Evolutionary conservation across 2,113 vertebrate genomes (phyloP), one percentile per base, ranked within the genome.

Genomic region (Silurus asotus): DNA sequence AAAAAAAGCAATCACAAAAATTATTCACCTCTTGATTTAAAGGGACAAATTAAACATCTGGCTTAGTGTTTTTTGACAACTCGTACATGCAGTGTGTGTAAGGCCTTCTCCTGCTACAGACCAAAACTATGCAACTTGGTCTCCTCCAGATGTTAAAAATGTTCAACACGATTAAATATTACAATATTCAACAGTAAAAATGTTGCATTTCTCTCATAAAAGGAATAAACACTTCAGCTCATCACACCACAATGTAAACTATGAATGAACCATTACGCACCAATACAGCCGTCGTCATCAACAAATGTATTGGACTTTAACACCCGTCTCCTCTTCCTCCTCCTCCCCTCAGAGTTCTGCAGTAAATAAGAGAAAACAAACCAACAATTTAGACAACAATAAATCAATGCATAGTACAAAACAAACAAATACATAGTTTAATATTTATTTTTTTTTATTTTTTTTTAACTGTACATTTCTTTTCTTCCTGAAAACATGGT

Each of bases 251-350:
- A 5, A 14, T 70, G 28, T 37, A 37, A 8, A 49, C 23, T 48
- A 72, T 19, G 13, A 69, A 82, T 62, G 3, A 82, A 70, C 77
- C 6, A 0, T 59, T 59, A 95, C 88, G 92, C 95, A 99, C 98
- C 98, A 0, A 99, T 97, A 88, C 94, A 96, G 84, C 96, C 97
- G 2, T 99, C 98, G 0, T 92, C 94, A 0, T 99, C 98, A 64
- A 96, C 0, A 72, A 96, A 99, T 0, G 93, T 96, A 2, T 72
- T 93, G 59, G 97, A 95, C 90, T 97, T 99, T 88, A 99, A 90
- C 81, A 98, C 97, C 0, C 95, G 95, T 84, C 95, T 97, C 89
- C 96, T 93, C 89, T 96, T 99, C 92, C 97, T 95, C 78, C 28
- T 91, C 90, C 90, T 97, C 15, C 81, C 93, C 74, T 92, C 94